phyloP scores from a whole-genome alignment of 2,797 vertebrate genomes.

The Sebastiscus albofasciatus region DNA sequence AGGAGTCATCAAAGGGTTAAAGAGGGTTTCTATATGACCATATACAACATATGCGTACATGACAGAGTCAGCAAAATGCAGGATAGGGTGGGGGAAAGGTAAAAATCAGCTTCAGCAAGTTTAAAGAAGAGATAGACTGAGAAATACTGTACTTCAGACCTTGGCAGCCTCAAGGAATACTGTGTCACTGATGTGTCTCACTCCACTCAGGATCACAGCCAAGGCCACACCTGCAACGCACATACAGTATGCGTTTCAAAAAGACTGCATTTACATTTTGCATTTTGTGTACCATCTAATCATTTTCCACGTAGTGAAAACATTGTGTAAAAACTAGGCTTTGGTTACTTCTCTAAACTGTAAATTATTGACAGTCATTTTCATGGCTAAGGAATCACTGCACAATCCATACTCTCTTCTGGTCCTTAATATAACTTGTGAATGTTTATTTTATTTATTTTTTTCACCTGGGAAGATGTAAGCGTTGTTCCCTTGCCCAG shows the following conservation, averaged over 20 bases:
- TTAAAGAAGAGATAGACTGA: not conserved
- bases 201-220: conserved; percentile 94
- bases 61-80: conserved; percentile 15
- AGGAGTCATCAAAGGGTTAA: conserved; percentile 49
- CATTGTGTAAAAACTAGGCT: not conserved
- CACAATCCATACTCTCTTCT: not conserved
- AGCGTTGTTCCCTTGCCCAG: conserved; percentile 97
- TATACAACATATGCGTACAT: not conserved
- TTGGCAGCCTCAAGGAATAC: conserved; percentile 97
- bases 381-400: not conserved
- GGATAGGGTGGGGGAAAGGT: not conserved
- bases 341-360: not conserved
- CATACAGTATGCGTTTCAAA: not conserved
- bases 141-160: conserved; percentile 76
- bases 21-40: conserved; percentile 14
- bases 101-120: conserved; percentile 8
- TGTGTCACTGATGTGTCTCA: conserved; percentile 93
- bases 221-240: conserved; percentile 90
- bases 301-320: not conserved
- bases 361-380: not conserved
- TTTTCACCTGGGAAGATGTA: conserved; percentile 95
- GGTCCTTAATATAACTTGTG: not conserved
- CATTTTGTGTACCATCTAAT: not conserved
- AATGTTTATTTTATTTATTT: not conserved
- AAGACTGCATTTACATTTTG: not conserved